Evolutionary conservation across 2,888 invertebrate species (phyloP).

Genomic region (Acheta domesticus): DNA sequence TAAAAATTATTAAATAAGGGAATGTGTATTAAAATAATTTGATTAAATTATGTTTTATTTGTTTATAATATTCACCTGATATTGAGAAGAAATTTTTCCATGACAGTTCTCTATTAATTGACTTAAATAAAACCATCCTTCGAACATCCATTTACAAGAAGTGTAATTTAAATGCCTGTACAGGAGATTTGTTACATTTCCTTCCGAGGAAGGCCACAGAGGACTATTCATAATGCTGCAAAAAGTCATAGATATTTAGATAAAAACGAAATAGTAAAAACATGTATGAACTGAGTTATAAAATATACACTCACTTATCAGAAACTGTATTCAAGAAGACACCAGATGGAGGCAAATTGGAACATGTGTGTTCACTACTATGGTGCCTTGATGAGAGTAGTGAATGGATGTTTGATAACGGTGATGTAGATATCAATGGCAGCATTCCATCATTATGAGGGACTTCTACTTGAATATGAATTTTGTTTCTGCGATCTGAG

Average conservation of each 20-base stretch:
- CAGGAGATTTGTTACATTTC: background rate
- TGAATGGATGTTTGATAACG: slow-evolving; percentile 18
- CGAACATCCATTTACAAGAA: slow-evolving; percentile 22
- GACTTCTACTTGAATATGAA: slow-evolving; percentile 24
- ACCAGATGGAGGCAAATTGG: slow-evolving; percentile 19
- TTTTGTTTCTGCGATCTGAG: slow-evolving; percentile 19
- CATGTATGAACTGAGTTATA: no score
- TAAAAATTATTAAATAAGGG: background rate
- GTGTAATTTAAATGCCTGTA: slow-evolving; percentile 23
- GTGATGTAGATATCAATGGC: slow-evolving; percentile 22
- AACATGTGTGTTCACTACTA: background rate
- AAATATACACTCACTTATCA: background rate
- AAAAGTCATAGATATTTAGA: no score
- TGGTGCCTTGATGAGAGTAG: background rate
- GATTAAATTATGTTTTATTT: no score
- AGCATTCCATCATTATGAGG: slow-evolving; percentile 26
- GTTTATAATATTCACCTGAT: background rate
- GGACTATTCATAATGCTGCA: no score
- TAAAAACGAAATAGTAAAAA: no score
- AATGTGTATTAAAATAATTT: no score
- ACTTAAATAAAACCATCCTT: slow-evolving; percentile 27
- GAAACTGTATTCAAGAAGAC: background rate
- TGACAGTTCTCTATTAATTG: slow-evolving; percentile 18
- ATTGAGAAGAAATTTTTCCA: slow-evolving; percentile 22
- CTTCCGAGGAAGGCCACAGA: background rate